phyloP scores from a whole-genome alignment of 2,888 invertebrate genomes.

The Leptinotarsa haldemani region DNA sequence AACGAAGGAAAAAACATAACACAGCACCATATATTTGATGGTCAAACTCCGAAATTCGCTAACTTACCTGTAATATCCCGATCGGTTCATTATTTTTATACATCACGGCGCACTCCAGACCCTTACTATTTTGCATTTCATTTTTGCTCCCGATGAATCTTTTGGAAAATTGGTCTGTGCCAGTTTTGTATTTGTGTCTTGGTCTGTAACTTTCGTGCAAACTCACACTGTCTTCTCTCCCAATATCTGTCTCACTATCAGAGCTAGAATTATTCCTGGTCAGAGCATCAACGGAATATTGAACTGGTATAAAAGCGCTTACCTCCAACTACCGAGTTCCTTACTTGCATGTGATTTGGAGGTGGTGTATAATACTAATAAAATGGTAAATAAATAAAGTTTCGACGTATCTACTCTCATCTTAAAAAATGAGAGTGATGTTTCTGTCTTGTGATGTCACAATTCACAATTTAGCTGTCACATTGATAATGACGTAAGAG shows the following conservation, averaged over 20 bases:
- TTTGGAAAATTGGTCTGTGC: constrained; percentile 32
- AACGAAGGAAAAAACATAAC: too few species aligned
- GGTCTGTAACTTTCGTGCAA: constrained; percentile 44
- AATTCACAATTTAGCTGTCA: not conserved
- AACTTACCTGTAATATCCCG: constrained; percentile 51
- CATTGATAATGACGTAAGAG: not conserved
- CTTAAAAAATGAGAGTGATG: constrained; percentile 17
- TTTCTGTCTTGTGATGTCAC: not conserved
- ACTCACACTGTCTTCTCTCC: constrained; percentile 30
- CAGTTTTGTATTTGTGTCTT: constrained; percentile 40
- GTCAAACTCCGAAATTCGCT: not conserved
- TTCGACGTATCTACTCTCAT: not conserved
- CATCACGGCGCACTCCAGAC: constrained; percentile 51
- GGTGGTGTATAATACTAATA: not conserved
- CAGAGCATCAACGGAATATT: not conserved
- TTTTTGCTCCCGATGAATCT: constrained; percentile 32
- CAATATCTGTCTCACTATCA: not conserved
- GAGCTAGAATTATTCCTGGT: not conserved
- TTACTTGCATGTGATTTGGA: constrained; percentile 3
- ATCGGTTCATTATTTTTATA: constrained; percentile 54
- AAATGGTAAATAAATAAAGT: constrained; percentile 6
- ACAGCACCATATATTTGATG: too few species aligned
- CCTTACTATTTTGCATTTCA: constrained; percentile 21
- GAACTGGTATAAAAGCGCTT: not conserved
- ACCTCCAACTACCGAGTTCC: not conserved